Percentiles rank a stretch among this genome's conserved stretches.
Conservation (phyloP, 2,113 vertebrate species). For the Girardinichthys multiradiatus region DNA sequence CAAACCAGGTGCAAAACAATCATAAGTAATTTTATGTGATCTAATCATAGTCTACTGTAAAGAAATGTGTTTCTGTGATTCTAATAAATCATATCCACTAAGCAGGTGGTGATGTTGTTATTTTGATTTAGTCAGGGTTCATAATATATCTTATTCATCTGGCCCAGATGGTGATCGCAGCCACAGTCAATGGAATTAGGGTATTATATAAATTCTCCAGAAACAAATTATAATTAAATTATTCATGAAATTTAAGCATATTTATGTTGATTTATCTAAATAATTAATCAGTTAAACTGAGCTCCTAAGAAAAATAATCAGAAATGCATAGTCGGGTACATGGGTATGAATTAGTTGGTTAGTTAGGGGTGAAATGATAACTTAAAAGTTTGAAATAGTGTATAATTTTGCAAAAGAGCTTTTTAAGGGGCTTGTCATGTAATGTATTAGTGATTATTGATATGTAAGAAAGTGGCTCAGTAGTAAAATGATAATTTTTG, state of each 20-base stretch:
- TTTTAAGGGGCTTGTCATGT: neutral
- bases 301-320: neutral
- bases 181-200: too few species aligned
- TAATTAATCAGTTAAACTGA: neutral
- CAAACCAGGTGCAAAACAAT: too few species aligned
- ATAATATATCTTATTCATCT: too few species aligned
- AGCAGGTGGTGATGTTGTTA: too few species aligned
- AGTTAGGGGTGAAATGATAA: neutral
- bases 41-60: neutral
- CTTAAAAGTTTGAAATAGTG: neutral
- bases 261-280: neutral
- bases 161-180: too few species aligned
- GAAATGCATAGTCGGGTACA: too few species aligned
- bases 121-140: too few species aligned
- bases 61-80: neutral
- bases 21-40: neutral
- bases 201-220: too few species aligned
- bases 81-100: neutral
- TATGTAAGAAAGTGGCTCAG: too few species aligned
- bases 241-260: neutral
- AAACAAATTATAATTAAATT: neutral
- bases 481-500: neutral
- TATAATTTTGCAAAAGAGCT: neutral
- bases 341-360: too few species aligned
- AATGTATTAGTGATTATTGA: neutral